phyloP scores from a whole-genome alignment of 2,113 vertebrate genomes.

The Cranoglanis bouderius region DNA sequence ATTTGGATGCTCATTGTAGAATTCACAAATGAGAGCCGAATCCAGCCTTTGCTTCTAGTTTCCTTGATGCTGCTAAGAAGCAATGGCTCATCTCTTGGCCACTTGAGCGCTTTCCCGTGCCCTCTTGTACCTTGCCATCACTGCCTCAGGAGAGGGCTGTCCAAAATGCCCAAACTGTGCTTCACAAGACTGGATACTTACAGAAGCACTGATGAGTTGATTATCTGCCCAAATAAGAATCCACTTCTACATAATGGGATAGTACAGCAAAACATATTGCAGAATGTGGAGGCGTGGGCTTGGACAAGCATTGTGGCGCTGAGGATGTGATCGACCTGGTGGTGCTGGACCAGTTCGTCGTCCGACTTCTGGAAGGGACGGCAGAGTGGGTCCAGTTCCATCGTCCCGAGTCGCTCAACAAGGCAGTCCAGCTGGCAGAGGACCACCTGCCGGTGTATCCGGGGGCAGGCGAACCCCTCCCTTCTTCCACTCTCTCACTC shows the following conservation, averaged over 20 bases:
- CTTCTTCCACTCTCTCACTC: no score
- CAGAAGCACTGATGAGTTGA: background rate
- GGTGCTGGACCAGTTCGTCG: no score
- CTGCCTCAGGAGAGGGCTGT: background rate
- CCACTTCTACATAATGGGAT: background rate
- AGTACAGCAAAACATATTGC: background rate
- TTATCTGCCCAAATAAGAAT: background rate
- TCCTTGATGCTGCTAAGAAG: background rate
- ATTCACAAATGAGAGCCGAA: background rate
- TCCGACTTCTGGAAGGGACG: no score
- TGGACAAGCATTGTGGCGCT: no score
- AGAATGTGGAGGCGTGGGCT: no score
- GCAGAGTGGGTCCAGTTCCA: no score
- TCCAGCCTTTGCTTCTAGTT: background rate
- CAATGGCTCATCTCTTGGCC: background rate
- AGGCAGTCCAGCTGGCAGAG: no score
- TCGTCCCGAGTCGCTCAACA: no score
- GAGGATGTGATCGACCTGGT: no score
- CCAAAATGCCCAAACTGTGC: background rate
- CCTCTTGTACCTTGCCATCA: background rate
- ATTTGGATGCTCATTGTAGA: background rate
- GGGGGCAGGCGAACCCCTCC: no score
- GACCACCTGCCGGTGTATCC: no score
- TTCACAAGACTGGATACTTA: background rate
- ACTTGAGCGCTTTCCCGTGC: background rate